Evolutionary conservation across 2,797 vertebrate genomes (phyloP).

Genomic region (Pteronotus mesoamericanus): DNA sequence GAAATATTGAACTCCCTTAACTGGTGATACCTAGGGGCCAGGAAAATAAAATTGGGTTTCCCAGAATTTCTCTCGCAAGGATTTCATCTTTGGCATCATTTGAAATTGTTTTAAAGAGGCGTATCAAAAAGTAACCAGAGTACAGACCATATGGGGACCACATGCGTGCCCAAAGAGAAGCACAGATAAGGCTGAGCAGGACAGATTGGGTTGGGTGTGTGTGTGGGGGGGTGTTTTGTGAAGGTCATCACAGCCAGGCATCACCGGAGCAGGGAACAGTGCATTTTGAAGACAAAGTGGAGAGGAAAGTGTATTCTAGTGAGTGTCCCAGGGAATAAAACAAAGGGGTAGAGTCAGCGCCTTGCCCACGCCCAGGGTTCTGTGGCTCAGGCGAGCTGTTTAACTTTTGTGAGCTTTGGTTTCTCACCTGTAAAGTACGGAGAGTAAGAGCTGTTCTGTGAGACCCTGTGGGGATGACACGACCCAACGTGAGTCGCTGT

Average conservation of each 20-base stretch:
- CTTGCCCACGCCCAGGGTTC: neutral
- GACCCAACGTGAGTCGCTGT: rapidly evolving
- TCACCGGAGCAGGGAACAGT: neutral
- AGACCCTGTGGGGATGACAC: neutral
- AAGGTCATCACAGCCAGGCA: rapidly evolving
- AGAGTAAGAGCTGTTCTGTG: neutral
- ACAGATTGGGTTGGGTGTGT: neutral
- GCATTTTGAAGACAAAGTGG: neutral
- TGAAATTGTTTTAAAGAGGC: neutral
- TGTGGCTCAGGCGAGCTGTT: neutral
- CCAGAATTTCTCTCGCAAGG: neutral
- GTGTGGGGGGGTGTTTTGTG: neutral
- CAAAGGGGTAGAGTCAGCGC: neutral
- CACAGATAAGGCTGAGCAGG: neutral
- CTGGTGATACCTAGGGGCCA: neutral
- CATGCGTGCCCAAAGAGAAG: no score
- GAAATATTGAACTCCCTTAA: neutral
- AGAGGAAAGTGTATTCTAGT: neutral
- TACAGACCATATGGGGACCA: neutral
- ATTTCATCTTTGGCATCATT: neutral
- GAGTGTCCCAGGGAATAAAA: neutral
- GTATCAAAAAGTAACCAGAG: neutral
- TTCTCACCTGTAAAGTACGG: neutral
- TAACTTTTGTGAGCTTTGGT: neutral
- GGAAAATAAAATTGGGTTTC: neutral